Evolutionary conservation across 35 echinoderm and acorn worm species (phyloP).

Genomic region (Eucidaris tribuloides): DNA sequence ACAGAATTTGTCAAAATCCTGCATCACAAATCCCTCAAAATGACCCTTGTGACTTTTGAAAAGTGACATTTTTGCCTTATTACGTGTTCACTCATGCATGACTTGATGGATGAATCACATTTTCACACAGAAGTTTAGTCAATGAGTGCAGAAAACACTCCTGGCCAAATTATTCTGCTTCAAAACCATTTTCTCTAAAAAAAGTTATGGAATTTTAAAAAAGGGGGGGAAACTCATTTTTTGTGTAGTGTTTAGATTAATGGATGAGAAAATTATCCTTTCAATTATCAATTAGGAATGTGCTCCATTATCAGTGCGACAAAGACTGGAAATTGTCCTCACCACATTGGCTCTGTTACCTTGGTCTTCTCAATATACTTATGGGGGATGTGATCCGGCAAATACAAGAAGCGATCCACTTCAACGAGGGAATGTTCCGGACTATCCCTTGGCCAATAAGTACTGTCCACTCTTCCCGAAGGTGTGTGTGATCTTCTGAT

Average conservation of each 20-base stretch:
- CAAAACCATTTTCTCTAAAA: not conserved
- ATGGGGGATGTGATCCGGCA: conserved; percentile 42
- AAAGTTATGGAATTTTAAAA: not conserved
- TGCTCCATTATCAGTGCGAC: not conserved
- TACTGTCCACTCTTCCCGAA: conserved; percentile 18
- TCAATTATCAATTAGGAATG: not conserved
- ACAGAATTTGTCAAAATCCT: too few relatives aligned
- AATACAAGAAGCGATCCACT: not conserved
- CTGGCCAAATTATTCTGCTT: not conserved
- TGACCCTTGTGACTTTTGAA: too few relatives aligned
- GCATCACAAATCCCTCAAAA: too few relatives aligned
- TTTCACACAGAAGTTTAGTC: not conserved
- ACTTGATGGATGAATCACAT: not conserved
- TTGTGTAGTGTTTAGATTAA: not conserved
- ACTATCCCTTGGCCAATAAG: conserved; percentile 19
- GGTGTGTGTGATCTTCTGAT: not conserved
- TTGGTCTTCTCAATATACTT: conserved; percentile 16
- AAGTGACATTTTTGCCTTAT: too few relatives aligned
- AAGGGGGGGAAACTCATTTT: not conserved
- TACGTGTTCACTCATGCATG: too few relatives aligned
- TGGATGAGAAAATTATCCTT: not conserved
- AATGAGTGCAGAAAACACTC: not conserved
- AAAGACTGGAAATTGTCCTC: not conserved
- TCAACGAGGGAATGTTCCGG: conserved; percentile 17
- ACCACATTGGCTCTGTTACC: conserved; percentile 34